Base-by-base conservation (phyloP, 2,888 invertebrate genomes). In the Morpho achilles region DNA sequence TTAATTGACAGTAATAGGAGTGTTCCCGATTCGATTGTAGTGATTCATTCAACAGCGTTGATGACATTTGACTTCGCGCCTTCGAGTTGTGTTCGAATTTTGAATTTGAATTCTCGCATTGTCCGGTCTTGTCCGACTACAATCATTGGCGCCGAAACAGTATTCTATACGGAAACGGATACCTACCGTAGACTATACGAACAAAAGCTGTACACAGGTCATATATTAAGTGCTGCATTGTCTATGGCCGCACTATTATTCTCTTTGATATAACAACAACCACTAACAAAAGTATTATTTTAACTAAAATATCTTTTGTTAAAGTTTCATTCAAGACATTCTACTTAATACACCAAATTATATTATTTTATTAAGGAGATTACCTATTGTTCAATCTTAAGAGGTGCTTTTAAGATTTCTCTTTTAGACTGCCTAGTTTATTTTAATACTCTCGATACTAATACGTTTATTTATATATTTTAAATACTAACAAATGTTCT, bases 31-130 rank as follows among this genome's bases (percentile, higher is more conserved):
- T 72, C 64, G 61, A 73, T 75, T 78, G 74, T 79, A 78, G 79
- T 81, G 78, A 79, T 79, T 80, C 77, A 71, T 76, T 71, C 62
- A 68, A 74, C 71, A 69, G 68, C 67, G 74, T 71, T 73, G 73
- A 71, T 74, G 72, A 74, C 74, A 72, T 72, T 70, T 68, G 69
- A 68, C 65, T 72, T 72, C 69, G 72, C 70, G 69, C 70, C 62
- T 64, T 63, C 50, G 56, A 58, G 64, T 61, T 60, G 58, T 60
- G 67, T 67, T 71, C 64, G 68, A 67, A 67, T 64, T 70, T 71
- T 61, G 60, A 63, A 62, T 63, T 66, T 73, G 62, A 68, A 69
- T 68, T 70, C 72, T 68, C 66, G 62, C 70, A 69, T 74, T 74
- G 75, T 71, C 64, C 69, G 65, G 63, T 53, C 47, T 58, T 48